A percentile compares a stretch with the other conserved stretches of the same genome.
phyloP scores from a whole-genome alignment of 1,140 invertebrate genomes.

The Lepidurus couesii region DNA sequence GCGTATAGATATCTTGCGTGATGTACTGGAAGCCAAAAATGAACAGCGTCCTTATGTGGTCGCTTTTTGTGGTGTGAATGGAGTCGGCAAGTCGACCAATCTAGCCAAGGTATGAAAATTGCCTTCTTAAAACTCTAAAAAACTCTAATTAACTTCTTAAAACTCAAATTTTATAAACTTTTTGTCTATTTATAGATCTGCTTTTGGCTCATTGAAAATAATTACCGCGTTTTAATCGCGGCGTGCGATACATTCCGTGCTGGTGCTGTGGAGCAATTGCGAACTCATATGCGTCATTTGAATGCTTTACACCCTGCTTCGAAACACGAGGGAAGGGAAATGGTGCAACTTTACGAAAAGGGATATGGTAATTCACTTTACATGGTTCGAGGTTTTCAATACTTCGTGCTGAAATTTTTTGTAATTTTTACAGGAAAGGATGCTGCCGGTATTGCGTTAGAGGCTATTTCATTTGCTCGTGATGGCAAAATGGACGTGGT shows the following conservation, averaged over 20 bases:
- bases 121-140: not conserved
- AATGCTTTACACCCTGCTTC: conserved; percentile 86
- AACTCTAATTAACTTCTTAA: not conserved
- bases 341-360: conserved; percentile 96
- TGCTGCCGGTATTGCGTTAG: conserved; percentile 94
- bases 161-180: not conserved
- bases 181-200: conserved; percentile 61
- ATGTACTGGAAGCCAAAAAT: conserved; percentile 83
- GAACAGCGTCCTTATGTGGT: conserved; percentile 84
- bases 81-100: conserved; percentile 99
- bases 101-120: conserved; percentile 70
- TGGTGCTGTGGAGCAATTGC: conserved; percentile 95
- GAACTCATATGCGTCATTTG: conserved; percentile 89
- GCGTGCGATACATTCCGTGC: conserved; percentile 99
- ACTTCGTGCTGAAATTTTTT: not conserved
- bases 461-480: conserved; percentile 83
- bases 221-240: conserved; percentile 90
- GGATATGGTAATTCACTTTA: conserved; percentile 66
- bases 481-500: conserved; percentile 83
- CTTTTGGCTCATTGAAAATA: conserved; percentile 99
- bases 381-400: not conserved
- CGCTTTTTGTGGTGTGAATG: conserved; percentile 98
- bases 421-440: conserved; percentile 70
- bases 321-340: conserved; percentile 60
- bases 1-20: conserved; percentile 92